These are phyloP conservation scores for Phalacrocorax aristotelis DNA, from an alignment of 2,113 vertebrate genomes.

Conservation along the genomic window DNA sequence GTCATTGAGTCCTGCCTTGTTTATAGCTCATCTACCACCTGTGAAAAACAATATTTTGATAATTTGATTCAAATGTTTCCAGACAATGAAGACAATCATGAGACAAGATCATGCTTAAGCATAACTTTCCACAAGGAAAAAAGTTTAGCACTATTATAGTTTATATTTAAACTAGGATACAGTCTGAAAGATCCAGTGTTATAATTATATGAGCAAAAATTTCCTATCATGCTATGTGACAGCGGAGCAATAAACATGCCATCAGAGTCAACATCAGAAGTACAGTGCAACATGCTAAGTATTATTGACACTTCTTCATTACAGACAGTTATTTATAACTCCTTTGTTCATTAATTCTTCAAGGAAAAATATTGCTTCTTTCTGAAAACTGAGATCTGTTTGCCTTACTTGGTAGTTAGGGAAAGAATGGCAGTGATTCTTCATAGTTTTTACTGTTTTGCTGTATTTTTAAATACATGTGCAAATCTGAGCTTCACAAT, in stretches of 20 bases:
- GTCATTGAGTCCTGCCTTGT: not conserved
- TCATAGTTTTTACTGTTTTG: not conserved
- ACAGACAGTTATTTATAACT: constrained; percentile 1
- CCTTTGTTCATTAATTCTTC: constrained; percentile 26
- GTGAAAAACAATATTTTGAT: constrained; percentile 10
- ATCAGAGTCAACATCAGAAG: not conserved
- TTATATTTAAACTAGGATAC: constrained; percentile 14
- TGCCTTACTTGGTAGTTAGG: constrained; percentile 43
- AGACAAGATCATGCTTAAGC: not conserved
- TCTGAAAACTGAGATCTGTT: not conserved
- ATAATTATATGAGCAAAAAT: constrained; percentile 3
- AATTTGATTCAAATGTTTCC: not conserved
- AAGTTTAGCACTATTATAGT: not conserved
- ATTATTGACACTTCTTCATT: not conserved
- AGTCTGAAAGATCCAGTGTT: not conserved
- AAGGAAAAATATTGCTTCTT: not conserved
- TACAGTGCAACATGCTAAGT: not conserved
- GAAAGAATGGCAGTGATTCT: not conserved
- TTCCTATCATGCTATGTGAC: not conserved
- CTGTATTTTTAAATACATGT: not conserved
- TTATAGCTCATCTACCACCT: not conserved
- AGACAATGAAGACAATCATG: not conserved
- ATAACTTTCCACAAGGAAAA: constrained; percentile 17
- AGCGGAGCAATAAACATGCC: not conserved
- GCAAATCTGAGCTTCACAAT: not conserved